Conservation (phyloP, 2,888 invertebrate species). For the Limenitis camilla region DNA sequence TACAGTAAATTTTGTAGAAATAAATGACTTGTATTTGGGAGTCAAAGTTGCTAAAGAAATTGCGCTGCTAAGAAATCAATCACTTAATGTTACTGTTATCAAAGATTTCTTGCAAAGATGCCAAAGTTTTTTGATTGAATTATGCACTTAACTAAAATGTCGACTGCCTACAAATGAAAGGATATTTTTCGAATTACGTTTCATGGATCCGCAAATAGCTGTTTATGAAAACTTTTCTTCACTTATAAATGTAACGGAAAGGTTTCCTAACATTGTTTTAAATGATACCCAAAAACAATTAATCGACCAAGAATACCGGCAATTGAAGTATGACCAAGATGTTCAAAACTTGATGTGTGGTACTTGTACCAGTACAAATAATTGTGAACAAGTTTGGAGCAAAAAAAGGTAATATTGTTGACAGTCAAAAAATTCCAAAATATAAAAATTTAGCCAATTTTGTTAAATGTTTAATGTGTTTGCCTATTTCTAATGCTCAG, state of each 20-base stretch:
- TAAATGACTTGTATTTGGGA: constrained; percentile 17
- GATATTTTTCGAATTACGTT: constrained; percentile 17
- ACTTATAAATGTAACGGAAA: constrained; percentile 9
- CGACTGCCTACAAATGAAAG: neutral
- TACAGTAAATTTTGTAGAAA: constrained; percentile 14
- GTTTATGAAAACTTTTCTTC: constrained; percentile 17
- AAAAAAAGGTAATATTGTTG: neutral
- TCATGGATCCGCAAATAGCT: constrained; percentile 17
- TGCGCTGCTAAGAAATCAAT: neutral
- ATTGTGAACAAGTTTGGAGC: constrained; percentile 3
- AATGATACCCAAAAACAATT: constrained; percentile 13
- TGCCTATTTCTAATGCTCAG: constrained; percentile 1
- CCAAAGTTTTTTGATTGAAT: neutral
- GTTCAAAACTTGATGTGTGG: constrained; percentile 11
- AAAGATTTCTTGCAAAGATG: neutral
- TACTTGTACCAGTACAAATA: neutral
- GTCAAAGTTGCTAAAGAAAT: constrained; percentile 9
- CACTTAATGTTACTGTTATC: too few species aligned
- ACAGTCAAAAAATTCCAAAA: neutral
- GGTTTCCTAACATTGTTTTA: neutral
- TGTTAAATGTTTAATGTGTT: neutral
- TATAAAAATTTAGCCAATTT: constrained; percentile 1
- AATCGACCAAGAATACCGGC: constrained; percentile 14
- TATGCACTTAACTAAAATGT: neutral
- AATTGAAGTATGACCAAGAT: constrained; percentile 13